Conservation (phyloP, 2,113 vertebrate genomes). For the Hippocampus guttulatus region DNA sequence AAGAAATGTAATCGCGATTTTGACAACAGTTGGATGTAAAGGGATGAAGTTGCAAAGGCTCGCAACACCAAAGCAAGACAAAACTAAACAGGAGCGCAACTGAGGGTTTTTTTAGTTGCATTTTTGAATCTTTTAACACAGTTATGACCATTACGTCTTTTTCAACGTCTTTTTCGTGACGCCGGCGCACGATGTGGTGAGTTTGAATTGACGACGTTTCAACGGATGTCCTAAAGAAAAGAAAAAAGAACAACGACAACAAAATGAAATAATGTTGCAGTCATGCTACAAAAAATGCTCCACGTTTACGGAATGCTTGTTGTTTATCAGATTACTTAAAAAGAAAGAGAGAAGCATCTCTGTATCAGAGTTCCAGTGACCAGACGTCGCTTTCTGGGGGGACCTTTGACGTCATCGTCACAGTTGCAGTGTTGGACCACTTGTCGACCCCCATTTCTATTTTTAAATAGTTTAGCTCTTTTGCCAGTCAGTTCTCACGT, state of each 20-base stretch:
- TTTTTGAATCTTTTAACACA: neutral
- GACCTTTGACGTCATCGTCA: neutral
- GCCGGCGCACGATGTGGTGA: neutral
- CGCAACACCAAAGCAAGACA: neutral
- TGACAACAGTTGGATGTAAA: slow-evolving; percentile 10
- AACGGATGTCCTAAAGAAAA: neutral
- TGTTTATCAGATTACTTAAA: neutral
- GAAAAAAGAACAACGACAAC: neutral
- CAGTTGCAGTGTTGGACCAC: neutral
- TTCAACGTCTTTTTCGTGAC: neutral
- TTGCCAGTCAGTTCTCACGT: neutral
- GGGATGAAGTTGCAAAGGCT: slow-evolving; percentile 45
- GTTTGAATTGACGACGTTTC: neutral
- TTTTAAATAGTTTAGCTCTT: neutral
- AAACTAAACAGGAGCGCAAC: neutral
- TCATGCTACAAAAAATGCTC: neutral
- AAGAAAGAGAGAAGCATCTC: neutral
- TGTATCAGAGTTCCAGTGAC: neutral
- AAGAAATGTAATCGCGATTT: neutral
- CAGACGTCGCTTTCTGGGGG: neutral
- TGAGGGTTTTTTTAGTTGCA: neutral
- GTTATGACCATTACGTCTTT: neutral
- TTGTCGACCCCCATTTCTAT: neutral
- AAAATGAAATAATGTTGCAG: neutral
- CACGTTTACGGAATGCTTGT: neutral